phyloP scores from a whole-genome alignment of 2,888 invertebrate genomes.

The Sclerodermus sp. region DNA sequence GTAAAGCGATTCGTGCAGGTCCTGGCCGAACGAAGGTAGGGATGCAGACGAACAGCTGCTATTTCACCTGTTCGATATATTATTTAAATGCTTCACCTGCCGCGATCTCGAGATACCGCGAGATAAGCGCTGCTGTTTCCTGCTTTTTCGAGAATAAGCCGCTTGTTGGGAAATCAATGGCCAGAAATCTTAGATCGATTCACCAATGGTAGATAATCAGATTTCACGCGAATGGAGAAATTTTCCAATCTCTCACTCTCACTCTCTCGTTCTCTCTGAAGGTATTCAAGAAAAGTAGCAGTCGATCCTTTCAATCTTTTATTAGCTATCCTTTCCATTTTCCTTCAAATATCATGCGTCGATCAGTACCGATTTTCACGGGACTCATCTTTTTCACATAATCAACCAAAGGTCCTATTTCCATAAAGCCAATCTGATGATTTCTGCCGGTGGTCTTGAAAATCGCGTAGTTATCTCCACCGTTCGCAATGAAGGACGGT shows the following conservation, averaged over 20 bases:
- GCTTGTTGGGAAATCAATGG: too few species aligned
- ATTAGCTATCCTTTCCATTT: background rate
- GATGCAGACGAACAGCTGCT: slow-evolving; percentile 43
- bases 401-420: slow-evolving; percentile 62
- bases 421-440: slow-evolving; percentile 58
- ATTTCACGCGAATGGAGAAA: too few species aligned
- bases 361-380: slow-evolving; percentile 61
- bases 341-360: slow-evolving; percentile 59
- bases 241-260: too few species aligned
- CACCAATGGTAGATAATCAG: too few species aligned
- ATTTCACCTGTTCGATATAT: slow-evolving; percentile 50
- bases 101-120: slow-evolving; percentile 41
- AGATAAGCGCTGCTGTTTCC: slow-evolving; percentile 31
- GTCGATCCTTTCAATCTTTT: too few species aligned
- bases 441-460: slow-evolving; percentile 61
- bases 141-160: slow-evolving; percentile 7
- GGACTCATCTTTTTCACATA: slow-evolving; percentile 61
- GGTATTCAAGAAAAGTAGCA: too few species aligned
- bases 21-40: slow-evolving; percentile 21
- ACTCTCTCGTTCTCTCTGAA: too few species aligned
- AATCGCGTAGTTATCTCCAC: slow-evolving; percentile 71
- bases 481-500: slow-evolving; percentile 57
- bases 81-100: slow-evolving; percentile 50
- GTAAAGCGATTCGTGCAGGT: slow-evolving; percentile 18
- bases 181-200: slow-evolving; percentile 7